These are phyloP conservation scores for Cygnus olor DNA, from an alignment of 2,797 vertebrate genomes.

Conservation along the genomic window DNA sequence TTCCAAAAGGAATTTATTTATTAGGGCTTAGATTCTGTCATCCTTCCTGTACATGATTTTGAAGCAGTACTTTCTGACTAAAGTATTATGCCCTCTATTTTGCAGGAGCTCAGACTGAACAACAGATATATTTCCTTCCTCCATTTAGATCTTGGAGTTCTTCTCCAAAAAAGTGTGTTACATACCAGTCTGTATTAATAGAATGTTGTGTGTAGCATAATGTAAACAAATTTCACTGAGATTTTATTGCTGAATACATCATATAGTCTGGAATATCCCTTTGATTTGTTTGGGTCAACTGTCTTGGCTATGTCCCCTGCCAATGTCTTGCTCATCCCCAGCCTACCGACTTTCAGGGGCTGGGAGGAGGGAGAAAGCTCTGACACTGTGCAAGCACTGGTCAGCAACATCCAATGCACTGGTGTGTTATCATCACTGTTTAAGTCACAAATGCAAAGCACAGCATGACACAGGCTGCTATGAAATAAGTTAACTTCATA, in stretches of 20 bases:
- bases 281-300: not conserved
- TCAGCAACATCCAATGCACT: not conserved
- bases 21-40: not conserved
- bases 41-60: accelerated
- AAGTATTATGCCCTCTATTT: not conserved
- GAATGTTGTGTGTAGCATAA: not conserved
- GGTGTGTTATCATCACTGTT: not conserved
- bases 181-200: not conserved
- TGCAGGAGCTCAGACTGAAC: not conserved
- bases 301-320: not conserved
- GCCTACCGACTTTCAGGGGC: not conserved
- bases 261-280: not conserved
- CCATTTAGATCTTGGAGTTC: not conserved
- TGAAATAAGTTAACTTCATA: not conserved
- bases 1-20: not conserved
- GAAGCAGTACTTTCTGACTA: not conserved
- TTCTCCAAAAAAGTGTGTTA: not conserved
- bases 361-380: not conserved
- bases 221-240: not conserved
- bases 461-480: not conserved
- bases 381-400: not conserved
- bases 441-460: not conserved
- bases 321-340: not conserved
- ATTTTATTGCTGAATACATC: not conserved
- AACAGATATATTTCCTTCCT: not conserved